These are phyloP conservation scores for Spea hammondii DNA, from an alignment of 2,797 vertebrate genomes.

Conservation along the genomic window DNA sequence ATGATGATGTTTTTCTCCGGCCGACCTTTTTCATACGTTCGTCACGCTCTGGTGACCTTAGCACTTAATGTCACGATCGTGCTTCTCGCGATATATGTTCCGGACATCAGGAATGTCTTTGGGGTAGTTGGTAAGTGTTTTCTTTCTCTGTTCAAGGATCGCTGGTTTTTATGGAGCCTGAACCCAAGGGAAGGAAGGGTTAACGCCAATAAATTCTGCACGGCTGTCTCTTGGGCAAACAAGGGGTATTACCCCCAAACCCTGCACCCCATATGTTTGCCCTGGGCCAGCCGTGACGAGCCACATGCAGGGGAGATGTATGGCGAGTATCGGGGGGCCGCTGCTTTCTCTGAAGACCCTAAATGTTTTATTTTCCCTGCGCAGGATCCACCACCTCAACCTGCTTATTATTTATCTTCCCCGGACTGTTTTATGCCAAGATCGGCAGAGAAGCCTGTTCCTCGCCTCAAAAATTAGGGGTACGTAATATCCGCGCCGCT, in stretches of 20 bases:
- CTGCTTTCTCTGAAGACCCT: too few relatives aligned
- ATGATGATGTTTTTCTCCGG: conserved; percentile 74
- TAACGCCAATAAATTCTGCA: too few relatives aligned
- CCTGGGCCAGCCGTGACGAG: too few relatives aligned
- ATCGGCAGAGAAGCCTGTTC: conserved; percentile 76
- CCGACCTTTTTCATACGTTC: conserved; percentile 75
- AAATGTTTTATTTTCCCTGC: neutral
- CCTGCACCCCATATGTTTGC: too few relatives aligned
- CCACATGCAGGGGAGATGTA: too few relatives aligned
- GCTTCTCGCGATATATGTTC: conserved; percentile 84
- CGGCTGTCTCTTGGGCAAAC: too few relatives aligned
- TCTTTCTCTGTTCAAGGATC: neutral
- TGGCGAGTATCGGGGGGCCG: too few relatives aligned
- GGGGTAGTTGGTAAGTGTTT: conserved; percentile 84
- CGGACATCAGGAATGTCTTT: conserved; percentile 88
- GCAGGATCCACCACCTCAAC: conserved; percentile 88
- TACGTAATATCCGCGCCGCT: conserved; percentile 62
- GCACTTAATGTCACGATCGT: conserved; percentile 76
- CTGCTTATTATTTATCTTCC: conserved; percentile 89
- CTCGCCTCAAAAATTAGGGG: conserved; percentile 81
- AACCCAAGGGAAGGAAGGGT: too few relatives aligned
- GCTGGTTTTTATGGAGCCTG: too few relatives aligned
- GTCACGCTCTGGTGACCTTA: conserved; percentile 75
- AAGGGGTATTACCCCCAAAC: too few relatives aligned
- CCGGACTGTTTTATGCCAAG: conserved; percentile 89